A percentile compares a stretch with the other conserved stretches of the same genome.
phyloP scores from a whole-genome alignment of 2,888 invertebrate genomes.

The Amblyteles armatorius region DNA sequence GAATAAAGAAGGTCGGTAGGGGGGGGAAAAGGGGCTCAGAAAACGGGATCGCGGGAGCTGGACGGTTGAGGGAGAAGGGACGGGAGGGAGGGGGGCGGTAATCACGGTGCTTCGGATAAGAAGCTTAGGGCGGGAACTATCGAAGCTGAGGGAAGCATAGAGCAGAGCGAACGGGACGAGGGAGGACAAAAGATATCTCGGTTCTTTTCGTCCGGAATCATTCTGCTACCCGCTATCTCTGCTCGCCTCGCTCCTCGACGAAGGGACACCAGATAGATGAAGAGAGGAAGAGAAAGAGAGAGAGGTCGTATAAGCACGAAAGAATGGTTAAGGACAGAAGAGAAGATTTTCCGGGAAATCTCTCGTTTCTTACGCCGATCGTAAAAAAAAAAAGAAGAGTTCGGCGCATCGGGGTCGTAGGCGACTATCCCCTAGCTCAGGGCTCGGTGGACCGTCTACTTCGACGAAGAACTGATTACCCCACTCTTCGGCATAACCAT shows the following conservation, averaged over 20 bases:
- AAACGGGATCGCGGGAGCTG: conserved; percentile 4
- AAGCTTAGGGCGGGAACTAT: conserved; percentile 69
- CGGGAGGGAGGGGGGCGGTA: conserved; percentile 62
- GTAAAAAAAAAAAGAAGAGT: not conserved
- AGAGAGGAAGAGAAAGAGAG: conserved; percentile 12
- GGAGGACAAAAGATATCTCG: conserved; percentile 44
- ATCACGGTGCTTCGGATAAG: conserved; percentile 72
- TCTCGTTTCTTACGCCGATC: conserved; percentile 28
- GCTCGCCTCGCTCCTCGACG: conserved; percentile 7
- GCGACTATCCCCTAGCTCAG: conserved; percentile 12
- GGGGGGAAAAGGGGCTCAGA: not conserved
- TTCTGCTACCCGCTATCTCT: conserved; percentile 51
- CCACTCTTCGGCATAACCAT: conserved; percentile 52
- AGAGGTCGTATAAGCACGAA: conserved; percentile 29
- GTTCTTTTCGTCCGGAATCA: conserved; percentile 59
- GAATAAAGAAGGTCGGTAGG: conserved; percentile 17
- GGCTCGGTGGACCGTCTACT: conserved; percentile 17
- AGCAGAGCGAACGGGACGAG: conserved; percentile 27
- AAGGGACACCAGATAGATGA: conserved; percentile 30
- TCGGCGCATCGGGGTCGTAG: not conserved
- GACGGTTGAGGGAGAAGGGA: not conserved
- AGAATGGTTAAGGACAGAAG: conserved; percentile 29
- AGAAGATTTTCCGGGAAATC: conserved; percentile 60
- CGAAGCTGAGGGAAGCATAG: conserved; percentile 52
- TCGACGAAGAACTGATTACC: conserved; percentile 60